Conservation (phyloP, 2,797 vertebrate species). For the Anguilla megastoma region DNA sequence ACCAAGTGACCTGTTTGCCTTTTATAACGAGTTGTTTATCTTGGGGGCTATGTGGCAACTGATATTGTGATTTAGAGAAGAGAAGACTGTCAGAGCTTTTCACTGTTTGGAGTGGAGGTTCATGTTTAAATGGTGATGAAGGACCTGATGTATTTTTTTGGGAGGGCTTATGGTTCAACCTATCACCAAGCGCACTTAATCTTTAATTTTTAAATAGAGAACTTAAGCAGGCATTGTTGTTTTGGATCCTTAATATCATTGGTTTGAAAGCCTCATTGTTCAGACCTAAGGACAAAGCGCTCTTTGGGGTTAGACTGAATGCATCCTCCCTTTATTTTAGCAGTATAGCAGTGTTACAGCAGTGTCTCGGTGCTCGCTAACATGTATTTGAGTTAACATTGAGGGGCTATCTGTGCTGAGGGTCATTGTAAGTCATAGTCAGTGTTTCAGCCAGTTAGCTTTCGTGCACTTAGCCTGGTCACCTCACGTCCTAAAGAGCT, state of each 20-base stretch:
- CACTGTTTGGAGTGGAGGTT: neutral
- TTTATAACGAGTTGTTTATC: neutral
- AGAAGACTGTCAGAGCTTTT: neutral
- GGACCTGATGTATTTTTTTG: neutral
- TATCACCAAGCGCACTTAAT: neutral
- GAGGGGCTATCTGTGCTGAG: neutral
- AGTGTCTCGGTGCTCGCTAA: neutral
- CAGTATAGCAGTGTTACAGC: neutral
- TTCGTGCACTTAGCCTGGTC: neutral
- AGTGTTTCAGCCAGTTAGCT: neutral
- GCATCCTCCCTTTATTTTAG: neutral
- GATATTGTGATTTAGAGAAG: neutral
- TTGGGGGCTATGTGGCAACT: neutral
- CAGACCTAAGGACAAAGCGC: neutral
- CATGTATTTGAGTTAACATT: neutral
- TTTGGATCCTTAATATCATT: neutral
- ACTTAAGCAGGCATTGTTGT: neutral
- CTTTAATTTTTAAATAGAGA: neutral
- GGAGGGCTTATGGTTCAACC: neutral
- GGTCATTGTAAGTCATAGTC: neutral
- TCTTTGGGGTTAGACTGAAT: neutral
- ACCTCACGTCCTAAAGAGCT: neutral
- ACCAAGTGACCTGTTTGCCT: constrained; percentile 19
- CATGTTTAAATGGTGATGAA: neutral
- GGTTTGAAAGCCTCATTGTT: neutral